A percentile compares a stretch with the other conserved stretches of the same genome.
Evolutionary conservation across 2,888 invertebrate genomes (phyloP).

Genomic region (Tineola bisselliella): DNA sequence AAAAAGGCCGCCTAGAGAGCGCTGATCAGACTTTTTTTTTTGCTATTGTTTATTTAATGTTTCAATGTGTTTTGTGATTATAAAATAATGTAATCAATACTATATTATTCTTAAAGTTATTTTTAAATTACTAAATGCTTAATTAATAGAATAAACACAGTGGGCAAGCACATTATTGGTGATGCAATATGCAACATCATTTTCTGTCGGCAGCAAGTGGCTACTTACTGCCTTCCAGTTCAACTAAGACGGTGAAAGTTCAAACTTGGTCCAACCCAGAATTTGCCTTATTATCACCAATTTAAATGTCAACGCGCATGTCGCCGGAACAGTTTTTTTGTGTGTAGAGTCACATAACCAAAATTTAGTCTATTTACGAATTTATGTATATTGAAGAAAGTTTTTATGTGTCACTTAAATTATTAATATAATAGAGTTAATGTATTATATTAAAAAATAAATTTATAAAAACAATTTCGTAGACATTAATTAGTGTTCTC

Average conservation of each 20-base stretch:
- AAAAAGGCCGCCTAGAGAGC: no score
- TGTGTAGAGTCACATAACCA: not conserved
- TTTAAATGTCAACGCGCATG: not conserved
- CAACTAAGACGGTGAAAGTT: not conserved
- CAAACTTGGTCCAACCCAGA: not conserved
- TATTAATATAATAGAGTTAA: no score
- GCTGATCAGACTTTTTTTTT: no score
- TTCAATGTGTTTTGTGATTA: no score
- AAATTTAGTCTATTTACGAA: not conserved
- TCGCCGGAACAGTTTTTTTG: not conserved
- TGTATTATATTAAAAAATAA: no score
- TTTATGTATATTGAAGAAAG: no score
- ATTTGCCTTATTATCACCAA: not conserved
- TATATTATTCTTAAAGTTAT: not conserved
- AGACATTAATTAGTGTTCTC: no score
- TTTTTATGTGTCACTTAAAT: no score
- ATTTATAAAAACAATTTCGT: no score
- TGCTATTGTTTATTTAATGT: no score
- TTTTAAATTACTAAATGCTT: not conserved
- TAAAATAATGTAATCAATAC: no score
- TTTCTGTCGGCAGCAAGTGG: not conserved
- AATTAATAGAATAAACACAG: conserved; percentile 3
- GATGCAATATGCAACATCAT: not conserved
- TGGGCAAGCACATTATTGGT: conserved; percentile 4
- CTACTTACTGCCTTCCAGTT: not conserved